Evolutionary conservation across 2,888 invertebrate species (phyloP), one percentile per base, ranked within the genome.

Genomic region (Mechanitis messenoides): DNA sequence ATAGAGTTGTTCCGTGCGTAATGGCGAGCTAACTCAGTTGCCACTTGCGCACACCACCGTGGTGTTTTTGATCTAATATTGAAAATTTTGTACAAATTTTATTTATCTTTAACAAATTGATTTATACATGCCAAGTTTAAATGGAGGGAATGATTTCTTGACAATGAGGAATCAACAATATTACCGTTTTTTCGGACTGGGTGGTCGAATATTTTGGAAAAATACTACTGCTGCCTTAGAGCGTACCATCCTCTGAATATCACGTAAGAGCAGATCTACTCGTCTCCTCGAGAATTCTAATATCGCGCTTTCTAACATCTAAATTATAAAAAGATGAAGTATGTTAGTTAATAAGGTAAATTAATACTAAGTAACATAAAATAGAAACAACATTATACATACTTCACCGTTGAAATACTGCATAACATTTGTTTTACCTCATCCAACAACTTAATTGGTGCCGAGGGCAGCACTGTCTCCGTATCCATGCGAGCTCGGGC

Each of bases 401-500:
- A 42, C 3, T 9, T 9, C 9, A 35, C 35, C 35, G 2, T 6
- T 1, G 6, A 9, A 11, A 9, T 9, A 5, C 3, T 42, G 42
- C 42, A 42, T 9, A 31, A 55, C 11, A 2, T 55, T 28, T 31
- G 45, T 47, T 68, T 59, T 67, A 85, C 89, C 78, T 86, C 81
- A 56, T 88, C 87, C 1, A 89, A 71, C 33, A 89, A 60, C 58
- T 72, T 79, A 35, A 89, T 64, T 0, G 88, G 86, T 2, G 89
- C 78, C 0, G 78, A 62, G 0, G 89, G 89, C 53, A 88, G 68
- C 0, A 81, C 61, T 0, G 84, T 85, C 47, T 81, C 79, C 7
- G 79, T 46, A 65, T 90, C 89, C 88, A 90, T 89, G 42, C 78
- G 78, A 0, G 78, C 78, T 0, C 89, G 76, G 0, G 88, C 89